These are phyloP conservation scores for Solea senegalensis DNA, from an alignment of 2,113 vertebrate genomes.

Conservation along the genomic window DNA sequence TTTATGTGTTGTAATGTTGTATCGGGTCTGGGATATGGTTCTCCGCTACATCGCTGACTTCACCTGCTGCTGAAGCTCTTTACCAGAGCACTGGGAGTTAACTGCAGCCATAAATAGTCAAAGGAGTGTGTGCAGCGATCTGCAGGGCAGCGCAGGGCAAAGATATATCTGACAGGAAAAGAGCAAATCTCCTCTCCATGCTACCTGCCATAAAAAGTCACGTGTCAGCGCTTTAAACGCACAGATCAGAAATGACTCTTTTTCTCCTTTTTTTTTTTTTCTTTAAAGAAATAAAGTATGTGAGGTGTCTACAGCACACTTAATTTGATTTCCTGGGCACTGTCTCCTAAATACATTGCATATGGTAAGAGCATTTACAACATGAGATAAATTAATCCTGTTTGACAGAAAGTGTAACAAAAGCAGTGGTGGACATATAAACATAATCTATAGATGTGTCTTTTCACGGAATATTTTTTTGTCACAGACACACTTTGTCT, in stretches of 20 bases:
- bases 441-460: neutral
- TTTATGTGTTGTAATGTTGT: constrained; percentile 68
- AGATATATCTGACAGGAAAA: constrained; percentile 70
- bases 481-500: no score
- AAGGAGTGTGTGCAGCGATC: constrained; percentile 52
- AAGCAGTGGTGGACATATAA: neutral
- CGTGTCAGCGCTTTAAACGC: constrained; percentile 18
- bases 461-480: neutral
- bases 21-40: constrained; percentile 65
- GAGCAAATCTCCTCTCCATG: constrained; percentile 60
- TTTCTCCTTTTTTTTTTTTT: constrained; percentile 30
- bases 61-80: constrained; percentile 79
- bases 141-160: constrained; percentile 54
- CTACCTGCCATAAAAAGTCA: constrained; percentile 64
- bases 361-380: constrained; percentile 11
- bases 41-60: constrained; percentile 52
- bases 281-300: neutral
- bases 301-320: constrained; percentile 19
- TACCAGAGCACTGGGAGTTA: constrained; percentile 74
- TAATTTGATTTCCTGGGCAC: constrained; percentile 38
- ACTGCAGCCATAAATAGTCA: constrained; percentile 75
- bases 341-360: constrained; percentile 36
- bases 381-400: constrained; percentile 2
- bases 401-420: neutral
- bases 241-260: constrained; percentile 40